Base-by-base conservation (phyloP, 2,888 invertebrate species). In the Cephus sareptanus region DNA sequence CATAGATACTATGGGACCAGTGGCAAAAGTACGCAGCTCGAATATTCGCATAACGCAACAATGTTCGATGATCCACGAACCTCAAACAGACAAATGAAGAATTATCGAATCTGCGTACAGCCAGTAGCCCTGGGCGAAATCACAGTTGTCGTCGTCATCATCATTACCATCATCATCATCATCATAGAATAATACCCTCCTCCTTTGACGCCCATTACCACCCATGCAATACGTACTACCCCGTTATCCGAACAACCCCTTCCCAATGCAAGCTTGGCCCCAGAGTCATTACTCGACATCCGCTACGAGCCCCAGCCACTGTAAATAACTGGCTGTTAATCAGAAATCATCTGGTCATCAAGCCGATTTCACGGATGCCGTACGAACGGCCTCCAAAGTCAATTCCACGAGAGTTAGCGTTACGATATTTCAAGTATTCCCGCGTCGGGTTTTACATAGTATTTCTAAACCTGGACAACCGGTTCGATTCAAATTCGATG, bases 281-380 rank as follows among this genome's bases (percentile, higher is more conserved):
- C 89, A 89, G 89, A 91, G 90, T 90, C 90, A 90, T 91, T 91
- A 91, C 90, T 91, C 91, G 89, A 89, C 87, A 89, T 90, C 90
- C 88, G 87, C 86, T 87, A 79, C 88, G 86, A 87, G 83, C 88
- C 88, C 86, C 87, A 84, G 84, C 83, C 86, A 82, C 84, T 79
- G 83, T 87, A 91, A 91, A 91, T 90, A 90, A 91, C 90, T 90
- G 88, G 85, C 88, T 88, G 91, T 91, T 90, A 90, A 91, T 91
- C 91, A 90, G 90, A 91, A 91, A 91, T 91, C 91, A 91, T 91
- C 89, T 87, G 85, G 76, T 75, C 85, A 83, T 82, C 83, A 82
- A 80, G 83, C 84, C 56, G 56, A 56, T 56, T 56, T 56, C 56
- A 56, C 56, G 56, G 56, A 56, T 23, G 56, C 56, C 56, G 23